phyloP scores from a whole-genome alignment of 2,113 vertebrate species.

The Rhynchomys soricoides region DNA sequence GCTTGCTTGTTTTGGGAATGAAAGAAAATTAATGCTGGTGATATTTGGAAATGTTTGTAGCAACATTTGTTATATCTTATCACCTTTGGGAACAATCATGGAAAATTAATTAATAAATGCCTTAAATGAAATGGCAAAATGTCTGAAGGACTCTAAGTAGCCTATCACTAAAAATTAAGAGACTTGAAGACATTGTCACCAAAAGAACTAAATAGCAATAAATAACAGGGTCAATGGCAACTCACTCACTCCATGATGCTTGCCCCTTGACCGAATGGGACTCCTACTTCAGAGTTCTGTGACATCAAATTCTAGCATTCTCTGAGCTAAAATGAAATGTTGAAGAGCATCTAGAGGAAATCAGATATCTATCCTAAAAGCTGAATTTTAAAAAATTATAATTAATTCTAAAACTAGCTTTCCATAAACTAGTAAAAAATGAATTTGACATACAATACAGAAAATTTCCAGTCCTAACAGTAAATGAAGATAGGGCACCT shows the following conservation, averaged over 20 bases:
- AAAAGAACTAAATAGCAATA: not conserved
- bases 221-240: not conserved
- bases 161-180: not conserved
- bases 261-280: not conserved
- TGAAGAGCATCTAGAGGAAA: slow-evolving; percentile 6
- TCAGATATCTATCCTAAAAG: not conserved
- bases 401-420: slow-evolving; percentile 20
- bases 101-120: slow-evolving; percentile 5
- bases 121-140: not conserved
- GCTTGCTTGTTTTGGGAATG: not conserved
- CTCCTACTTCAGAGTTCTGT: not conserved
- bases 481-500: not conserved
- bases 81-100: slow-evolving; percentile 15
- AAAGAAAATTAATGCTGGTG: not conserved
- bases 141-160: not conserved
- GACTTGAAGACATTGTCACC: not conserved
- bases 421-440: slow-evolving; percentile 32
- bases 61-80: not conserved
- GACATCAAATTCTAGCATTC: not conserved
- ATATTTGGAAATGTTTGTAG: not conserved
- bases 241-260: not conserved
- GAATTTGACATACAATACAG: slow-evolving; percentile 3
- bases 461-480: not conserved
- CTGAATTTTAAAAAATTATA: slow-evolving; percentile 47
- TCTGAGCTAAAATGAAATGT: slow-evolving; percentile 3